Base-by-base conservation (phyloP, 2,797 vertebrate species). In the Rhinella marina region DNA sequence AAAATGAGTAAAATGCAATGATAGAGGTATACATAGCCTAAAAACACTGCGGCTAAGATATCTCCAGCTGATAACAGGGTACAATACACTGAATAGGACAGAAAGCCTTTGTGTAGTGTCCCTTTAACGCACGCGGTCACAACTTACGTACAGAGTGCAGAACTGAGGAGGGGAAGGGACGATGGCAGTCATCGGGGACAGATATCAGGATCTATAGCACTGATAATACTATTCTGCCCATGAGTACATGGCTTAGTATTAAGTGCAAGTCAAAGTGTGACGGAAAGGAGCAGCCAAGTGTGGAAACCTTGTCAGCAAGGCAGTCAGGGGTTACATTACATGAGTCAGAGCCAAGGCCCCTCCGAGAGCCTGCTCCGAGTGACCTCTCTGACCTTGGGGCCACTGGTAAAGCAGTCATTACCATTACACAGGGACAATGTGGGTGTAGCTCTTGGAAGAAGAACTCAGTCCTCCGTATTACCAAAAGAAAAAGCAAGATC, bases 311-410 rank as follows among this genome's bases (percentile, higher is more conserved):
- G 23, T 10, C 70, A 72, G 10, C 29, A 21, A 21, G 54, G 59
- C 9, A 14, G 41, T 41, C 19, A 21, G 27, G 52, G 52, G 52
- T 16, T 8, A 14, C 16, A n/a, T 73, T 73, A 29, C 68, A 81
- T 1, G 76, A 59, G 41, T 41, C 41, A 41, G 41, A 2, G 41
- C 41, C 41, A 59, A n/a, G 32, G 50, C 61, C 81, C 48, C 80
- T 82, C 32, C 72, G 68, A n/a, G n/a, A 87, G 9, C 12, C 54
- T 54, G 56, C 57, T 25, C 68, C 0, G 12, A 16, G 41, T 64
- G 14, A 68, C 56, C 72, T 56, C 27, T 62, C 17, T 64, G 80
- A 82, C 86, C 81, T 87, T 87, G 86, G 25, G 59, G 13, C 16
- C 17, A 29, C 10, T 27, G 25, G 10, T 56, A 54, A 25, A 64